phyloP scores from a whole-genome alignment of 2,113 vertebrate genomes.

The Malaclemys terrapin region DNA sequence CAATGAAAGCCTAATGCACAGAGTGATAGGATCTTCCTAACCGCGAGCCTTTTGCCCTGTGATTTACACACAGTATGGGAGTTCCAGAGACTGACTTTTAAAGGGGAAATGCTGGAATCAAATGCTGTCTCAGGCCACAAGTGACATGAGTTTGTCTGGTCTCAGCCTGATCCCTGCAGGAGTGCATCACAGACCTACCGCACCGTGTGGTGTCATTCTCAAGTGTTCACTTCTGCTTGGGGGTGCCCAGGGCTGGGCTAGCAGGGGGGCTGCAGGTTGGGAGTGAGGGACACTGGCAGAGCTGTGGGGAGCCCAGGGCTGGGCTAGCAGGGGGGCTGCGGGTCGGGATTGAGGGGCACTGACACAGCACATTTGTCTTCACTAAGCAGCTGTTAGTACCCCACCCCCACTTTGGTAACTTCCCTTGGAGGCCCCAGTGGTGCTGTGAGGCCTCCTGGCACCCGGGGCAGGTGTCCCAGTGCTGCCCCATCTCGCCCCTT shows the following conservation, averaged over 20 bases:
- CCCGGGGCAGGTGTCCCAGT: neutral
- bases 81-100: neutral
- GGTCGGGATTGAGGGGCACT: too few relatives aligned
- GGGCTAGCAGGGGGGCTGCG: neutral
- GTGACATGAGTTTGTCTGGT: neutral
- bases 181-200: neutral
- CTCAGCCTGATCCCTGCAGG: neutral
- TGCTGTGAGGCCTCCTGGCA: neutral
- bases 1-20: fast-evolving
- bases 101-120: neutral
- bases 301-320: fast-evolving
- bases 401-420: neutral
- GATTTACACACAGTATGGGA: neutral
- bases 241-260: neutral
- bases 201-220: neutral
- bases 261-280: neutral
- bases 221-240: neutral
- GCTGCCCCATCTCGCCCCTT: neutral
- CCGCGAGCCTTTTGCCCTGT: neutral
- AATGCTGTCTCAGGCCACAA: neutral
- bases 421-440: neutral
- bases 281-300: fast-evolving
- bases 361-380: neutral
- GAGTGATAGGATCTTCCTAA: neutral
- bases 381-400: fast-evolving